Conservation (phyloP, 92 coral and sea anemone genomes). For the Bergia puertoricense region DNA sequence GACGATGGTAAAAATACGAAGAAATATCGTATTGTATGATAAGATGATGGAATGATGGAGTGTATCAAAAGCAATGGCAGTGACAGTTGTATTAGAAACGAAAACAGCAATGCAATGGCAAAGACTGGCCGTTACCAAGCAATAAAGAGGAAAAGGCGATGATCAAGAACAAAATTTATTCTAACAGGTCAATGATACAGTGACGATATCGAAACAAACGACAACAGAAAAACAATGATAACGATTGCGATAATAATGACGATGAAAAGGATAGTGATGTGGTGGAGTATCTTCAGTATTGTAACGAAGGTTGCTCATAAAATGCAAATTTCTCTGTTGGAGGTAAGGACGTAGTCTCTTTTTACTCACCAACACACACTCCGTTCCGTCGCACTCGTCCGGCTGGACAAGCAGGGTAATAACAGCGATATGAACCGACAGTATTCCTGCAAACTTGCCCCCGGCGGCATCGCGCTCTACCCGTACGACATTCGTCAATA, state of each 20-base stretch:
- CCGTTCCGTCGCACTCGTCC: background rate
- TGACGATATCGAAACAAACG: background rate
- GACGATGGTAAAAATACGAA: background rate
- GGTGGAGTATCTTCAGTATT: background rate
- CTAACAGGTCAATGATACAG: no score
- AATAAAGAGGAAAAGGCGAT: no score
- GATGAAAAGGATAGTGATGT: background rate
- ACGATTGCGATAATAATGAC: background rate
- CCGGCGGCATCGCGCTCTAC: background rate
- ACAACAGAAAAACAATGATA: no score
- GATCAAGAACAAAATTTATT: no score
- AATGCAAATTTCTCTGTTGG: background rate
- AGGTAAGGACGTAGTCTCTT: background rate
- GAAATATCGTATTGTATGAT: background rate
- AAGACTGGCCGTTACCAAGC: no score
- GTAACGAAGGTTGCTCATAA: no score
- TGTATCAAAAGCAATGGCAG: no score
- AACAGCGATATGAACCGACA: background rate
- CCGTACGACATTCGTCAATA: background rate
- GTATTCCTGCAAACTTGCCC: background rate
- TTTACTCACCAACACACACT: conserved; percentile 2
- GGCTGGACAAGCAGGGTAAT: conserved; percentile 6
- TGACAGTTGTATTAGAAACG: no score
- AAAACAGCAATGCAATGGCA: no score
- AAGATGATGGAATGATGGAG: no score